These are phyloP conservation scores for Atrina japonica DNA, from an alignment of 2,888 invertebrate genomes.

Conservation along the genomic window DNA sequence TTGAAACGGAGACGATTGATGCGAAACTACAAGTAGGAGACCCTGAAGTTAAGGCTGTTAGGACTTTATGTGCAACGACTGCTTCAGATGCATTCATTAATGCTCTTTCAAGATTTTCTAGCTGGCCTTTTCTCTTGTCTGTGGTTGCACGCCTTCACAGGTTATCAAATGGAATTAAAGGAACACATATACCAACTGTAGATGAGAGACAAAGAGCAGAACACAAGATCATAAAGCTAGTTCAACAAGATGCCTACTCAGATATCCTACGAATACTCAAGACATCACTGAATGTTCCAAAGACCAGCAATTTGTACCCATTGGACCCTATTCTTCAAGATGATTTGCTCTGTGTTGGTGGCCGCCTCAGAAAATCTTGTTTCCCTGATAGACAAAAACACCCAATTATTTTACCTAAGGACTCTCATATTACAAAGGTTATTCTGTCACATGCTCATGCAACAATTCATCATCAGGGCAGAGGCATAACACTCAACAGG, in stretches of 20 bases:
- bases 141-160: constrained; percentile 11
- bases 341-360: constrained; percentile 37
- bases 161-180: constrained; percentile 8
- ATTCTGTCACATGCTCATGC: constrained; percentile 48
- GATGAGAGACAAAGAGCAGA: constrained; percentile 36
- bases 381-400: constrained; percentile 40
- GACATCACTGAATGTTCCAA: constrained; percentile 20
- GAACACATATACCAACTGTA: constrained; percentile 14
- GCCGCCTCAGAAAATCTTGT: constrained; percentile 33
- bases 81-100: not conserved
- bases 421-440: constrained; percentile 44
- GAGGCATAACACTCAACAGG: constrained; percentile 47
- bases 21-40: constrained; percentile 37
- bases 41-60: constrained; percentile 37
- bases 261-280: constrained; percentile 20
- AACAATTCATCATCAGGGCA: constrained; percentile 49
- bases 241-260: constrained; percentile 32
- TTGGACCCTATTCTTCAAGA: constrained; percentile 37
- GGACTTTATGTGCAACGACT: constrained; percentile 18
- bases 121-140: not conserved
- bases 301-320: constrained; percentile 32
- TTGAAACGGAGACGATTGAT: constrained; percentile 5
- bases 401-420: constrained; percentile 54
- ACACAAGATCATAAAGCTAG: constrained; percentile 31
- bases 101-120: constrained; percentile 6